phyloP scores from a whole-genome alignment of 2,113 vertebrate species.

The Oenanthe melanoleuca region DNA sequence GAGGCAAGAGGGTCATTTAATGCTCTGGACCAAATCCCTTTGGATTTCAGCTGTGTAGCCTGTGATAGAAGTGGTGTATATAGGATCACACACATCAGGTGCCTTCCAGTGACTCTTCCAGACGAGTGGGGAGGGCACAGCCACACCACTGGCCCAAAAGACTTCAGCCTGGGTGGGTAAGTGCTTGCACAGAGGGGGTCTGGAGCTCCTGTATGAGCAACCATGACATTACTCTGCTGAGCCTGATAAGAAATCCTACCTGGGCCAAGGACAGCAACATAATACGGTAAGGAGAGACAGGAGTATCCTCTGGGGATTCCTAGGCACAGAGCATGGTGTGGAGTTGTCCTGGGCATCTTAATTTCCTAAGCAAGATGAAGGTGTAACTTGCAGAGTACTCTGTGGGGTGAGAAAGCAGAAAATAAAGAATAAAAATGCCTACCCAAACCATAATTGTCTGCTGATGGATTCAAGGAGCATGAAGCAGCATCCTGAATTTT shows the following conservation, averaged over 20 bases:
- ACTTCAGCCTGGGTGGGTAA: not conserved
- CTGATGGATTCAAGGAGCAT: not conserved
- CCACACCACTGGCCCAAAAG: accelerated
- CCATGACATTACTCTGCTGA: not conserved
- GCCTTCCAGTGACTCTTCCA: not conserved
- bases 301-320: not conserved
- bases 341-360: not conserved
- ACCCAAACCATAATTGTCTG: not conserved
- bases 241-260: not conserved
- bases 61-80: not conserved
- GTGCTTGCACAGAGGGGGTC: not conserved
- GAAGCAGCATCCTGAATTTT: not conserved
- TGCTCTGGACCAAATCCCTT: not conserved
- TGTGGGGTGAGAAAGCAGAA: not conserved
- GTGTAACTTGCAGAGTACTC: not conserved
- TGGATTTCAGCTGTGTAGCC: not conserved
- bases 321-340: not conserved
- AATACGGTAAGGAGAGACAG: not conserved
- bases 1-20: not conserved
- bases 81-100: not conserved
- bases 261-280: not conserved
- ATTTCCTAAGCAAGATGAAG: not conserved
- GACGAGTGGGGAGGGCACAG: not conserved
- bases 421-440: not conserved
- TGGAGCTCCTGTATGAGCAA: not conserved